phyloP scores from a whole-genome alignment of 2,113 vertebrate genomes.

The Prunella himalayana region DNA sequence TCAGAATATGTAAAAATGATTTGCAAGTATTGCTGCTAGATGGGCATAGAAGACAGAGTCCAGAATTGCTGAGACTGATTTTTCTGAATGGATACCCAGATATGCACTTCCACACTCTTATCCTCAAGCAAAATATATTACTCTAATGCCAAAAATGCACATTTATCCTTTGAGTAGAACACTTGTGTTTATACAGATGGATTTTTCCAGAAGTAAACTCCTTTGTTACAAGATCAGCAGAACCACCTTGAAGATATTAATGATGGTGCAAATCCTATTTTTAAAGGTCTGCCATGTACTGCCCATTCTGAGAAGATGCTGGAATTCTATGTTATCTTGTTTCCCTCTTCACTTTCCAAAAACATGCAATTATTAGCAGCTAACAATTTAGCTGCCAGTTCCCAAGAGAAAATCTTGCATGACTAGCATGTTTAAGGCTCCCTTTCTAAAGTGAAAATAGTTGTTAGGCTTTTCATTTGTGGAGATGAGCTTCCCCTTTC shows the following conservation, averaged over 20 bases:
- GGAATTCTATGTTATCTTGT: neutral
- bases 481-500: neutral
- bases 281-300: neutral
- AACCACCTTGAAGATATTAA: neutral
- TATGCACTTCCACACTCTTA: neutral
- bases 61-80: neutral
- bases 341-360: neutral
- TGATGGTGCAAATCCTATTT: neutral
- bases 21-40: neutral
- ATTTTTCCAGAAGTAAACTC: neutral
- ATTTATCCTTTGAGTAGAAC: neutral
- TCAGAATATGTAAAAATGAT: neutral
- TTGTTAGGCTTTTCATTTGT: neutral
- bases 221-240: neutral
- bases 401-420: neutral
- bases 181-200: neutral
- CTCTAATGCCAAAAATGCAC: neutral
- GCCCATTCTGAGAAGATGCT: neutral
- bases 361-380: neutral
- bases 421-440: neutral
- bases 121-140: neutral
- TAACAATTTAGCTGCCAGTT: neutral
- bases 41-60: neutral
- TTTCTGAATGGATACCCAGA: neutral
- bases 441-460: neutral